A percentile compares a stretch with the other conserved stretches of the same genome.
phyloP scores from a whole-genome alignment of 2,797 vertebrate genomes.

The Oreonectes daqikongensis region DNA sequence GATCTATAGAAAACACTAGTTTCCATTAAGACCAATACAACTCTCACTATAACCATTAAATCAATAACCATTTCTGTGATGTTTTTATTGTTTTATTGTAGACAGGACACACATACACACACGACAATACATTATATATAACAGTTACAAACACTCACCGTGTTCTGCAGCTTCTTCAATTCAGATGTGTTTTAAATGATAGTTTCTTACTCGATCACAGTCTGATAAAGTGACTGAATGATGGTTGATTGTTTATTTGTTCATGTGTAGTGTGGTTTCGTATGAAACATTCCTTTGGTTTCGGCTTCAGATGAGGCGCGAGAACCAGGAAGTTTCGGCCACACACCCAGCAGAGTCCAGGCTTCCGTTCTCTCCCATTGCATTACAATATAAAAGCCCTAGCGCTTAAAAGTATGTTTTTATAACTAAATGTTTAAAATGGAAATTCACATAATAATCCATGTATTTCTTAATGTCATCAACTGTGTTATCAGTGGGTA shows the following conservation, averaged over 20 bases:
- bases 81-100: not conserved
- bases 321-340: constrained; percentile 30
- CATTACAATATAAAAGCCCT: constrained; percentile 7
- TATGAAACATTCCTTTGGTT: not conserved
- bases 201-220: not conserved
- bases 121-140: not conserved
- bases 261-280: not conserved
- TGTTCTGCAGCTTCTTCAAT: not conserved
- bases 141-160: constrained; percentile 4
- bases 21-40: no score
- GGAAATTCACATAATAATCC: no score
- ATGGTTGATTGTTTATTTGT: not conserved
- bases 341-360: not conserved
- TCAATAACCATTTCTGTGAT: not conserved
- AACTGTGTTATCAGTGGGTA: no score
- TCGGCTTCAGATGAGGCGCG: constrained; percentile 13
- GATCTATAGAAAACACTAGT: no score
- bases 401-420: no score
- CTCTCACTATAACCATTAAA: no score
- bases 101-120: not conserved
- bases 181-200: not conserved
- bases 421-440: no score
- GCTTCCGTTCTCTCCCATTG: not conserved
- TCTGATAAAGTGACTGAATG: not conserved
- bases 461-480: no score